Conservation (phyloP, 2,113 vertebrate genomes). For the Myotis yumanensis region DNA sequence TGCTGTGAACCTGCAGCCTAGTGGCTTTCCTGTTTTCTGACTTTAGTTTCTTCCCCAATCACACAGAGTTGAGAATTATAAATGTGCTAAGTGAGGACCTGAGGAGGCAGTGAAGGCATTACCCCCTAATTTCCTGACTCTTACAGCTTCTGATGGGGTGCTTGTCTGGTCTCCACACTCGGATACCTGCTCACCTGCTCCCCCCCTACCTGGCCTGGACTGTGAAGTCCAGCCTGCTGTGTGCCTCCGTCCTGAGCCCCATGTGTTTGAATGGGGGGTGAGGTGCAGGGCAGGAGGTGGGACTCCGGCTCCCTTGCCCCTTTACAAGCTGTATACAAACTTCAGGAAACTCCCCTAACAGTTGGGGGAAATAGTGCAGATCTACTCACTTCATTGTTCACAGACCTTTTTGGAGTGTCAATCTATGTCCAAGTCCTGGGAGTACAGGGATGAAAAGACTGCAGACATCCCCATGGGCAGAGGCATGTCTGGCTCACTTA, state of each 20-base stretch:
- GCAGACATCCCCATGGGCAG: background rate
- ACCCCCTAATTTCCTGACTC: background rate
- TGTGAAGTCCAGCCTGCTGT: background rate
- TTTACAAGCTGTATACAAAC: background rate
- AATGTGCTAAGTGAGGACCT: background rate
- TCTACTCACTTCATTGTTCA: background rate
- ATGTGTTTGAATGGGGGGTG: background rate
- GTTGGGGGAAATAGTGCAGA: background rate
- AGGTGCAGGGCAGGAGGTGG: accelerated
- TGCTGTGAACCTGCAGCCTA: background rate
- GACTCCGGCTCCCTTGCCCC: background rate
- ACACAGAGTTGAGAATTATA: background rate
- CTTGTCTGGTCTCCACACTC: background rate
- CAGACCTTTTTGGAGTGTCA: background rate
- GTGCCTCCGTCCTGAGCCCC: background rate
- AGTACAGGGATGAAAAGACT: background rate
- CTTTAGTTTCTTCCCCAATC: background rate
- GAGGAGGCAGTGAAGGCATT: background rate
- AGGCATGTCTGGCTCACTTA: background rate
- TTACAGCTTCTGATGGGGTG: background rate
- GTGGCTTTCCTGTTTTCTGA: background rate
- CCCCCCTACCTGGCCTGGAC: background rate
- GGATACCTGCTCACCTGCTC: background rate
- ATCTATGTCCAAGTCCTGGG: background rate
- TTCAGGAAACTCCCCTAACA: background rate